phyloP scores from a whole-genome alignment of 2,888 invertebrate genomes.

The Luperina testacea region DNA sequence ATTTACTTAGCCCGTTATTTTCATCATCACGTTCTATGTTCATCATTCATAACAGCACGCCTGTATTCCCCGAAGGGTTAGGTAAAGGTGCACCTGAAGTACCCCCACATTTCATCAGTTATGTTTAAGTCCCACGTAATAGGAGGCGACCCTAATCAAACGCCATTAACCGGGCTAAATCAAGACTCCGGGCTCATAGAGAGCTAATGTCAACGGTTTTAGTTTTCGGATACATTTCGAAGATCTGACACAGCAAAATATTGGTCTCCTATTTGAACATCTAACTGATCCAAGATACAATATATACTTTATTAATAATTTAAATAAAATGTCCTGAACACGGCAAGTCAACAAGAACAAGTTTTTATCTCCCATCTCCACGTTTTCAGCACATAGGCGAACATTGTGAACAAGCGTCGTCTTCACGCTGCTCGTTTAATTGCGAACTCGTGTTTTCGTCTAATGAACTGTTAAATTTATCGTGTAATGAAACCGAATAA shows the following conservation, averaged over 20 bases:
- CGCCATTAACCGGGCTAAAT: background rate
- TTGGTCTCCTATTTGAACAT: background rate
- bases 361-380: constrained; percentile 47
- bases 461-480: constrained; percentile 65
- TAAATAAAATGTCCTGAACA: constrained; percentile 21
- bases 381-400: constrained; percentile 33
- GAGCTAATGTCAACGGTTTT: background rate
- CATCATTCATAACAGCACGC: background rate
- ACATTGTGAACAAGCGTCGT: constrained; percentile 30
- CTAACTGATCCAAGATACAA: background rate
- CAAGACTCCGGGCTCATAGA: background rate
- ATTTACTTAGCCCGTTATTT: background rate
- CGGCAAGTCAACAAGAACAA: constrained; percentile 17
- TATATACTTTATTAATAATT: background rate
- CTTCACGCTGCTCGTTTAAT: constrained; percentile 52
- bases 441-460: constrained; percentile 52
- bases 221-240: background rate
- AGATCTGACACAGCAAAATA: background rate
- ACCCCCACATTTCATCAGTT: background rate
- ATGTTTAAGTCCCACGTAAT: background rate
- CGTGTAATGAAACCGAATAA: constrained; percentile 63
- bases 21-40: background rate
- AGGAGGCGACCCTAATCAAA: background rate
- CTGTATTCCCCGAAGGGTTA: background rate
- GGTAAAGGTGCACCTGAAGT: background rate